Conservation (phyloP, 2,113 vertebrate genomes). For the Catharus bicknelli region DNA sequence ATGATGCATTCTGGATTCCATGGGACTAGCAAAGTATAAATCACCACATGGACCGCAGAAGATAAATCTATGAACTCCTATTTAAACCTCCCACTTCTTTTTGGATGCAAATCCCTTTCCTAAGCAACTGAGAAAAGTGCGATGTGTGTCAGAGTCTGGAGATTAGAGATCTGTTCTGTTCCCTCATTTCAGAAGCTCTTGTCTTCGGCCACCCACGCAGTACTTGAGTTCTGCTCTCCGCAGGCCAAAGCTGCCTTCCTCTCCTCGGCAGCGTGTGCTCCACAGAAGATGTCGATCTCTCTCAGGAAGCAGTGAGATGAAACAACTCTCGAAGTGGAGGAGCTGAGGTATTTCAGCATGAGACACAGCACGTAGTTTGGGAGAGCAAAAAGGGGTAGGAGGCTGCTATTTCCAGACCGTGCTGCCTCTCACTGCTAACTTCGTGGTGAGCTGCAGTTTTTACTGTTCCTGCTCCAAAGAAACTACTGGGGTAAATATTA, state of each 20-base stretch:
- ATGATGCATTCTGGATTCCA: conserved; percentile 13
- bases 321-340: conserved; percentile 33
- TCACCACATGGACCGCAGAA: neutral
- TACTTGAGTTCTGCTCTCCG: conserved; percentile 58
- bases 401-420: conserved; percentile 46
- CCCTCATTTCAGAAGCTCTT: conserved; percentile 63
- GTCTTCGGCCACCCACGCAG: conserved; percentile 65
- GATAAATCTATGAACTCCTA: conserved; percentile 46
- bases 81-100: conserved; percentile 70
- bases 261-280: conserved; percentile 1
- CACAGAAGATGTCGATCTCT: conserved; percentile 51
- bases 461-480: conserved; percentile 25
- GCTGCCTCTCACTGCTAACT: conserved; percentile 29
- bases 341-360: conserved; percentile 48
- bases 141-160: conserved; percentile 70
- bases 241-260: conserved; percentile 63
- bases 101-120: conserved; percentile 65
- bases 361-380: conserved; percentile 54
- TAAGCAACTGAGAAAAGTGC: conserved; percentile 70
- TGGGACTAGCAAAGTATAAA: conserved; percentile 1
- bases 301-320: conserved; percentile 49
- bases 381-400: conserved; percentile 61
- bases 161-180: conserved; percentile 71
- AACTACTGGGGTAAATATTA: conserved; percentile 29
- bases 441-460: neutral